Evolutionary conservation across 2,113 vertebrate genomes (phyloP).

Genomic region (Taxidea taxus): DNA sequence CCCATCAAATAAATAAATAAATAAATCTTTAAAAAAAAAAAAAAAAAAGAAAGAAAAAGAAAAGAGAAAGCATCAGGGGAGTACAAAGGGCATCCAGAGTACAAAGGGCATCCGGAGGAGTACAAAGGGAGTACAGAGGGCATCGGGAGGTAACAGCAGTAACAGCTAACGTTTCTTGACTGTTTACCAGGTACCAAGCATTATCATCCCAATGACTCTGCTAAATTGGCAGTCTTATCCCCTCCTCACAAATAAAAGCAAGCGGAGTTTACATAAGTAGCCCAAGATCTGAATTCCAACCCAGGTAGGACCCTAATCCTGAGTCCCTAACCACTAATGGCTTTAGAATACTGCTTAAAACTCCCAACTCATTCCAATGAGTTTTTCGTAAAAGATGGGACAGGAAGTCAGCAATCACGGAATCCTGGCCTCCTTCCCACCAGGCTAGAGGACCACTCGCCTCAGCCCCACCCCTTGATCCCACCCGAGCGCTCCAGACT

Average conservation of each 20-base stretch:
- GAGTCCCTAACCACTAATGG: background rate
- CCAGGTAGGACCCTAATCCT: background rate
- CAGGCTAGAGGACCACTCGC: background rate
- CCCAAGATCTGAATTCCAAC: background rate
- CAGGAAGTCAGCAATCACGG: background rate
- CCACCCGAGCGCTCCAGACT: background rate
- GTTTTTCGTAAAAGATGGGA: background rate
- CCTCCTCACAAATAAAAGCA: background rate
- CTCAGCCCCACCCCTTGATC: background rate
- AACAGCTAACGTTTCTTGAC: background rate
- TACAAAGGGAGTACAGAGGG: background rate
- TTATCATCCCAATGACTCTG: background rate
- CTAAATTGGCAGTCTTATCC: background rate
- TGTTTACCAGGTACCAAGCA: background rate
- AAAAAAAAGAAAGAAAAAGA: rapidly evolving
- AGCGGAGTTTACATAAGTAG: background rate
- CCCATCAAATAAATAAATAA: background rate
- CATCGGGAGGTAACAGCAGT: rapidly evolving
- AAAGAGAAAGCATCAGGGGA: background rate
- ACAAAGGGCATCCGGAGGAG: background rate
- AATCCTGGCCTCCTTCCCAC: background rate
- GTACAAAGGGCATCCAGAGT: background rate
- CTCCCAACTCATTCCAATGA: background rate
- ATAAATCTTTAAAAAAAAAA: background rate
- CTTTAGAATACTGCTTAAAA: background rate